phyloP scores from a whole-genome alignment of 2,888 invertebrate species.

The Drosophila trichaetosa region DNA sequence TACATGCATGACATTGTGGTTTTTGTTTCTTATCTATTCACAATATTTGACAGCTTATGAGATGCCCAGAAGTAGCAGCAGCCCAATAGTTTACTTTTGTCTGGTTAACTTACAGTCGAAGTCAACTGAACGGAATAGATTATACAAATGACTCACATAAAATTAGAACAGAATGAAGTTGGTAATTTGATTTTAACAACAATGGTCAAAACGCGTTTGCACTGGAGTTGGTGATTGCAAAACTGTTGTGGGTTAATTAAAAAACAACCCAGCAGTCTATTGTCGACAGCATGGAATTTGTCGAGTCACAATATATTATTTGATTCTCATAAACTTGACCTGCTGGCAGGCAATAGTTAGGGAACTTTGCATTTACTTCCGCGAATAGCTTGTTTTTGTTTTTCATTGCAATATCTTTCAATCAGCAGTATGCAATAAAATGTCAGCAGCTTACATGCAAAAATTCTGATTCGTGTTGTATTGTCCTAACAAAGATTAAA shows the following conservation, averaged over 20 bases:
- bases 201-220: slow-evolving; percentile 12
- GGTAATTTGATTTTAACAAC: slow-evolving; percentile 12
- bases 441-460: neutral
- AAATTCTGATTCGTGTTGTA: neutral
- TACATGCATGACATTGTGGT: slow-evolving; percentile 28
- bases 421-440: neutral
- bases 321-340: slow-evolving; percentile 20
- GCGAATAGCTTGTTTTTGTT: neutral
- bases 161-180: slow-evolving; percentile 28
- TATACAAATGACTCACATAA: slow-evolving; percentile 26
- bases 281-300: neutral
- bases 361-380: slow-evolving; percentile 23
- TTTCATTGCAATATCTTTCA: neutral
- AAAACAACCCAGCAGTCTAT: slow-evolving; percentile 2
- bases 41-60: slow-evolving; percentile 21
- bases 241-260: slow-evolving; percentile 19
- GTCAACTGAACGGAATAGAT: slow-evolving; percentile 8
- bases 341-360: neutral
- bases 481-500: neutral
- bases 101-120: slow-evolving; percentile 5
- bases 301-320: slow-evolving; percentile 8
- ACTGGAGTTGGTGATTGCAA: slow-evolving; percentile 6
- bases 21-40: slow-evolving; percentile 50
- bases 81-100: neutral
- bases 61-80: slow-evolving; percentile 25